phyloP scores from a whole-genome alignment of 92 coral and sea anemone species.

The Galaxea fascicularis region DNA sequence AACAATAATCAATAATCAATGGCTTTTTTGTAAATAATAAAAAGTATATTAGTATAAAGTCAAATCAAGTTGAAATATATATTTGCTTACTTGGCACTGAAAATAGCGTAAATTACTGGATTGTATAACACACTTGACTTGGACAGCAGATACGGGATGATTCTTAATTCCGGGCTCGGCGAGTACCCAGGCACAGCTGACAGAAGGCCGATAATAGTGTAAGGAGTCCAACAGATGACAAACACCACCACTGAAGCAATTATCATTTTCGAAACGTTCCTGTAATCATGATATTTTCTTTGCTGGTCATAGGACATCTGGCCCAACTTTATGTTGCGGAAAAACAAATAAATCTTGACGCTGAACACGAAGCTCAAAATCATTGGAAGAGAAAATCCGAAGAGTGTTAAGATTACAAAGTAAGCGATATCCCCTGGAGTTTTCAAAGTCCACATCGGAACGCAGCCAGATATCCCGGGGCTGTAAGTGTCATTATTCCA shows the following conservation, averaged over 20 bases:
- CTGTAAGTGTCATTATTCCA: not conserved
- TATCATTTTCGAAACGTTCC: constrained; percentile 4
- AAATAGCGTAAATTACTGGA: not conserved
- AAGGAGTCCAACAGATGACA: constrained; percentile 1
- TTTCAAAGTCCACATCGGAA: not conserved
- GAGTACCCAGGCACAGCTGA: not conserved
- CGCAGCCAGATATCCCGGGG: not conserved
- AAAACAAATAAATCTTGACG: constrained; percentile 5
- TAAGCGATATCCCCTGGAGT: not conserved
- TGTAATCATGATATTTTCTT: not conserved
- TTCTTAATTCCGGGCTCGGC: not conserved
- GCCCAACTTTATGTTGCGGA: not conserved
- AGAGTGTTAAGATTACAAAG: not conserved
- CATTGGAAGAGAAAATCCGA: not conserved
- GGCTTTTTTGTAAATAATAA: too few species aligned
- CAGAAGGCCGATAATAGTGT: not conserved
- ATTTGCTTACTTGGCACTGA: constrained; percentile 13
- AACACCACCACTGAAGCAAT: not conserved
- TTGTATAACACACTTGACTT: constrained; percentile 10
- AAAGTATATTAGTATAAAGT: too few species aligned
- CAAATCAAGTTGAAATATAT: too few species aligned
- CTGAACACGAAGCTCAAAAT: not conserved
- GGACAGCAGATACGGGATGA: not conserved
- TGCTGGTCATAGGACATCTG: not conserved
- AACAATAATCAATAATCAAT: too few species aligned